phyloP scores from a whole-genome alignment of 2,888 invertebrate species.

The Spilarctia lutea region DNA sequence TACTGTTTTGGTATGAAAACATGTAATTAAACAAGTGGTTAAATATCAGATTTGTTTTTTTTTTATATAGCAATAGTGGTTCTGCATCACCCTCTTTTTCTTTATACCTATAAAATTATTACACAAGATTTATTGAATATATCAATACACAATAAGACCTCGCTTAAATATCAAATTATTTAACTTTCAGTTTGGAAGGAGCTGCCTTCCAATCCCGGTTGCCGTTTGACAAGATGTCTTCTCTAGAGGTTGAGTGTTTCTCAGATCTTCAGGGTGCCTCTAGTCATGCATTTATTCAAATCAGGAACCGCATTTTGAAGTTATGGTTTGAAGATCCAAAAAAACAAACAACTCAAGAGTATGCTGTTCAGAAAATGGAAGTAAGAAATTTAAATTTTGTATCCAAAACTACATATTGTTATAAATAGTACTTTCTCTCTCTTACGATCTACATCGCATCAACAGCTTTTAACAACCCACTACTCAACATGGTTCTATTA shows the following conservation, averaged over 20 bases:
- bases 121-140: not conserved
- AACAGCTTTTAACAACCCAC: too few species aligned
- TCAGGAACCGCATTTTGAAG: conserved; percentile 96
- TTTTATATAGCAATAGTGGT: too few species aligned
- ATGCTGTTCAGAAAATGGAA: conserved; percentile 93
- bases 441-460: too few species aligned
- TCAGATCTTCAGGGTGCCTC: conserved; percentile 95
- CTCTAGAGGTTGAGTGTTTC: conserved; percentile 97
- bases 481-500: too few species aligned
- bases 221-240: conserved; percentile 97
- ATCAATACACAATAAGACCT: too few species aligned
- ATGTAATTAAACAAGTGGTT: too few species aligned
- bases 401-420: too few species aligned
- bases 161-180: not conserved
- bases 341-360: conserved; percentile 94
- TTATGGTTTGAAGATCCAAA: conserved; percentile 99
- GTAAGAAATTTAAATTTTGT: conserved; percentile 40
- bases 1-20: too few species aligned
- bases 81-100: too few species aligned
- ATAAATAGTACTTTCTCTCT: not conserved
- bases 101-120: not conserved
- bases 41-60: too few species aligned
- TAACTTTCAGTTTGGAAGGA: conserved; percentile 91
- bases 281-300: conserved; percentile 95
- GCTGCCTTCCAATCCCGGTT: conserved; percentile 97